These are phyloP conservation scores for Odobenus rosmarus DNA, from an alignment of 2,113 vertebrate species.

Conservation along the genomic window DNA sequence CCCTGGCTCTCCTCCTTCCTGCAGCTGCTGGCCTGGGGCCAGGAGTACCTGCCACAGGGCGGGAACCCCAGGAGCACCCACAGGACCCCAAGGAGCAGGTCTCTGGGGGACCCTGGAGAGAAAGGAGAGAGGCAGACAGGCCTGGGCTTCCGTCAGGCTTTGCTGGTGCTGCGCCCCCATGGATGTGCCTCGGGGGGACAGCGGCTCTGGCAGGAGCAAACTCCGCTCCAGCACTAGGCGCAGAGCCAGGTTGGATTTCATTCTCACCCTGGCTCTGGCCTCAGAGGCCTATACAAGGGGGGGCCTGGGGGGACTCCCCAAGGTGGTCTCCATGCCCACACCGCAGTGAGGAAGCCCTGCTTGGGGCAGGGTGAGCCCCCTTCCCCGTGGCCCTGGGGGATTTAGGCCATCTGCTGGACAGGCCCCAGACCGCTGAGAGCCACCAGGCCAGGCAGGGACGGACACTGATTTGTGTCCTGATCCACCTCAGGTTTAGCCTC, in stretches of 20 bases:
- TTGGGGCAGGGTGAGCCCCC: too few species aligned
- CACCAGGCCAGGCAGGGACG: neutral
- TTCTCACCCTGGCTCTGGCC: neutral
- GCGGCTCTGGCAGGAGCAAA: accelerated
- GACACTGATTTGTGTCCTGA: too few species aligned
- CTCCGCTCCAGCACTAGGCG: neutral
- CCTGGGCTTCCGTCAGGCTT: neutral
- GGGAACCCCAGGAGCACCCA: neutral
- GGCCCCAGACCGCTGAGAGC: neutral
- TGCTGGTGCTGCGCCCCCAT: neutral
- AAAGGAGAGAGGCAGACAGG: too few species aligned
- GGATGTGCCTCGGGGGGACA: accelerated
- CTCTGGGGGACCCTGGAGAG: neutral
- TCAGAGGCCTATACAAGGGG: neutral
- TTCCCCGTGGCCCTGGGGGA: neutral
- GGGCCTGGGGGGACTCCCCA: neutral
- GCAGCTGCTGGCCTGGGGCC: neutral
- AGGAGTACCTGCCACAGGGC: neutral
- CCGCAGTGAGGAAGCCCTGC: neutral
- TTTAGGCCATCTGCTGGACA: accelerated
- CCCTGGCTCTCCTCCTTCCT: neutral
- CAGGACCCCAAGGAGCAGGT: neutral
- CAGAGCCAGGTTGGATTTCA: accelerated
- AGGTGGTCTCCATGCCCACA: too few species aligned
- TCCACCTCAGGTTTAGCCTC: neutral